Evolutionary conservation across 2,113 vertebrate species (phyloP).

Genomic region (Pelvicachromis taeniatus): DNA sequence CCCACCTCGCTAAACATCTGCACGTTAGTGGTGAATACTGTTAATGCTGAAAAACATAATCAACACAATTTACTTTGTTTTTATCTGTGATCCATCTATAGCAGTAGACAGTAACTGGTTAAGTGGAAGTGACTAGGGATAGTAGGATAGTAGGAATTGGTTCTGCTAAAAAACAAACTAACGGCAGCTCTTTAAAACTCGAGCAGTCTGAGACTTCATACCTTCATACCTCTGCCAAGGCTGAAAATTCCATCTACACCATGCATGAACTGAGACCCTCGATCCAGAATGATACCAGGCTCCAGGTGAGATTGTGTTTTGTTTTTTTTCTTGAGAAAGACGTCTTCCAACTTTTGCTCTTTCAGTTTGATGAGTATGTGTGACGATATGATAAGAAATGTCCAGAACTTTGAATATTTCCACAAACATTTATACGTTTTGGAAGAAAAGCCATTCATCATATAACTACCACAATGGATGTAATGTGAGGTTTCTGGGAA

Average conservation of each 20-base stretch:
- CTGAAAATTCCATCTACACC: background rate
- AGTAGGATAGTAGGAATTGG: background rate
- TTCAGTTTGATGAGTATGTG: background rate
- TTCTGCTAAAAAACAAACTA: background rate
- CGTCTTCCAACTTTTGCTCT: background rate
- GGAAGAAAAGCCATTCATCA: background rate
- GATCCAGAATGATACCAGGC: background rate
- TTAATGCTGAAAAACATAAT: background rate
- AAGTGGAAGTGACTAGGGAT: background rate
- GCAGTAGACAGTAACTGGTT: background rate
- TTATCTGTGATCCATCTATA: background rate
- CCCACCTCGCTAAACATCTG: background rate
- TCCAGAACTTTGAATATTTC: background rate
- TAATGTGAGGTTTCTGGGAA: background rate
- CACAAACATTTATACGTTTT: background rate
- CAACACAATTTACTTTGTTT: background rate
- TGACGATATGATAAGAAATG: background rate
- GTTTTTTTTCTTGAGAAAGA: accelerated
- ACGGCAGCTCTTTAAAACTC: background rate
- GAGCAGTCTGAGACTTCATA: background rate
- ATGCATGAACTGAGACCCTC: background rate
- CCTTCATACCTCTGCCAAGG: background rate
- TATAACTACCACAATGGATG: background rate
- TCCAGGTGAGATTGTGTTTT: background rate
- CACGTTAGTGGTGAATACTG: background rate